Evolutionary conservation across 2,113 vertebrate species (phyloP).

Genomic region (Sylvia atricapilla): DNA sequence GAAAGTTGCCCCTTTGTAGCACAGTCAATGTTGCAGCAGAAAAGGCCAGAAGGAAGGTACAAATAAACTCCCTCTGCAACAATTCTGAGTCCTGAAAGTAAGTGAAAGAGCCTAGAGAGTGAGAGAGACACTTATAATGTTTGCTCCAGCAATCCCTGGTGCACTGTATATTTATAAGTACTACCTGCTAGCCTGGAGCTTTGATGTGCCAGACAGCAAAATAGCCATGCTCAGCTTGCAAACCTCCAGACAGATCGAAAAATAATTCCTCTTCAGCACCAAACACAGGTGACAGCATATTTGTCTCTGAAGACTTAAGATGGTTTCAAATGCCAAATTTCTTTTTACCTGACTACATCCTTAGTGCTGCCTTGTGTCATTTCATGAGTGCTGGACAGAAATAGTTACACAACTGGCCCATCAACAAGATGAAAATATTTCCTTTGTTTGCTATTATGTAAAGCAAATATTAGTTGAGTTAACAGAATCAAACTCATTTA

Average conservation of each 20-base stretch:
- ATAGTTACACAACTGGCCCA: neutral
- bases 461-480: conserved; percentile 13
- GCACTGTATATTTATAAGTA: conserved; percentile 9
- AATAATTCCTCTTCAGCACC: neutral
- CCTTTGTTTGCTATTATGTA: neutral
- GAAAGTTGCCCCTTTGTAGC: neutral
- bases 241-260: neutral
- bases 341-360: neutral
- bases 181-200: neutral
- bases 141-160: neutral
- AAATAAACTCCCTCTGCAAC: neutral
- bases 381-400: neutral
- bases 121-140: neutral
- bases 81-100: neutral
- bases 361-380: neutral
- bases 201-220: conserved; percentile 41
- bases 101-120: neutral
- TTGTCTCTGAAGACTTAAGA: neutral
- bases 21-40: neutral
- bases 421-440: neutral
- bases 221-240: conserved; percentile 1
- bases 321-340: neutral
- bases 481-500: conserved; percentile 29
- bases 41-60: neutral
- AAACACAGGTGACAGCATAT: neutral